These are phyloP conservation scores for Empis stercorea DNA, from an alignment of 2,888 invertebrate genomes.

Conservation along the genomic window DNA sequence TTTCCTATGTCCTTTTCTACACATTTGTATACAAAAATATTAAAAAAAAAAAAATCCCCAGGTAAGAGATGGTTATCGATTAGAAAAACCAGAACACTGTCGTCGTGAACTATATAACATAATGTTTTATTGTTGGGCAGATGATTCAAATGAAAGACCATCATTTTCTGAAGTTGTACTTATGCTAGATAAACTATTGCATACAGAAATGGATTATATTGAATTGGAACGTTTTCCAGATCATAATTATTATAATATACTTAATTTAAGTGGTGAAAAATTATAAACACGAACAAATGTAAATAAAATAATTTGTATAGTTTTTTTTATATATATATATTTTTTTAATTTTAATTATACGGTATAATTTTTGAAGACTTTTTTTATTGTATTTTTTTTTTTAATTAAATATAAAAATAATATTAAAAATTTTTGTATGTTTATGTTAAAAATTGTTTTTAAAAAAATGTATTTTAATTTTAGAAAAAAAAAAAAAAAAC, in stretches of 20 bases:
- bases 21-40: too few relatives aligned
- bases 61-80: conserved; percentile 77
- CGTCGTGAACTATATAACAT: conserved; percentile 84
- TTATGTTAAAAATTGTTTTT: too few relatives aligned
- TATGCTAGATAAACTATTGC: conserved; percentile 67
- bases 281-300: too few relatives aligned
- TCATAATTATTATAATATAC: conserved; percentile 80
- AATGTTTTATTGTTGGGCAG: conserved; percentile 94
- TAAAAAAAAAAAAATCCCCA: too few relatives aligned
- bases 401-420: too few relatives aligned
- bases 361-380: too few relatives aligned
- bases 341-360: too few relatives aligned
- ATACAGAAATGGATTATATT: conserved; percentile 87
- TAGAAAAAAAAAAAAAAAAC: too few relatives aligned
- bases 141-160: conserved; percentile 69
- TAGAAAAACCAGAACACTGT: conserved; percentile 90
- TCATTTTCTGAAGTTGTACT: conserved; percentile 70
- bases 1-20: conserved; percentile 9
- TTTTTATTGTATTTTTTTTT: too few relatives aligned
- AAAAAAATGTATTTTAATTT: too few relatives aligned
- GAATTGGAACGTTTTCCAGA: conserved; percentile 85
- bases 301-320: neutral
- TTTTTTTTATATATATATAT: too few relatives aligned
- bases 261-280: conserved; percentile 75
- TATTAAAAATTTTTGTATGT: too few relatives aligned